These are phyloP conservation scores for Struthidea cinerea DNA, from an alignment of 2,113 vertebrate genomes.

Conservation along the genomic window DNA sequence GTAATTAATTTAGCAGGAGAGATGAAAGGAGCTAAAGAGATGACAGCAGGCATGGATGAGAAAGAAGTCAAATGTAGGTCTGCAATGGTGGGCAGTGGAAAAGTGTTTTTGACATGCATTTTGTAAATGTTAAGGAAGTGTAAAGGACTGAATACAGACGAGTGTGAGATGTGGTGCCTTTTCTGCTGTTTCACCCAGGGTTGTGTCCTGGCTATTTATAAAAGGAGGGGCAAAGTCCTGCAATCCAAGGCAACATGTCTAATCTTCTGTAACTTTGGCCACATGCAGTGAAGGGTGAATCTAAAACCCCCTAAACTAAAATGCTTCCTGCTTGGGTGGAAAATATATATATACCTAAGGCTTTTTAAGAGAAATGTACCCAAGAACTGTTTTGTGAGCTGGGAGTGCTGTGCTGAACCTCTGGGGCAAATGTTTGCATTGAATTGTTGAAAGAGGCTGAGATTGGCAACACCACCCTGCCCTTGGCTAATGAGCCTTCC, in stretches of 20 bases:
- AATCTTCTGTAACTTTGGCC: neutral
- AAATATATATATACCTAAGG: neutral
- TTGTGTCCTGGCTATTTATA: neutral
- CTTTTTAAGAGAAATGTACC: neutral
- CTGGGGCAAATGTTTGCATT: conserved; percentile 50
- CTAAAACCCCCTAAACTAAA: neutral
- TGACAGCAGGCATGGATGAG: neutral
- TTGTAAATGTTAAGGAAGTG: neutral
- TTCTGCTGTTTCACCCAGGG: neutral
- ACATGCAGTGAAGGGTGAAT: neutral
- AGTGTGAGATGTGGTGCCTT: neutral
- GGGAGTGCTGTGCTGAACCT: conserved; percentile 22
- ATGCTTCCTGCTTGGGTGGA: neutral
- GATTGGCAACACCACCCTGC: conserved; percentile 51
- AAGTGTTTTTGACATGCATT: neutral
- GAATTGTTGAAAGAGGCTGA: conserved; percentile 49
- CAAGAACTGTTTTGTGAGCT: neutral
- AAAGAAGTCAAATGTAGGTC: neutral
- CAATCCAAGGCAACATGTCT: neutral
- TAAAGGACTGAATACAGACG: neutral
- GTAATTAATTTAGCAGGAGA: conserved; percentile 30
- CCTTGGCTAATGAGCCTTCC: conserved; percentile 56
- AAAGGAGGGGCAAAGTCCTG: neutral
- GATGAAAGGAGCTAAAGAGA: neutral
- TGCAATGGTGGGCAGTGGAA: neutral